phyloP scores from a whole-genome alignment of 1,140 invertebrate species.

The Scylla paramamosain region DNA sequence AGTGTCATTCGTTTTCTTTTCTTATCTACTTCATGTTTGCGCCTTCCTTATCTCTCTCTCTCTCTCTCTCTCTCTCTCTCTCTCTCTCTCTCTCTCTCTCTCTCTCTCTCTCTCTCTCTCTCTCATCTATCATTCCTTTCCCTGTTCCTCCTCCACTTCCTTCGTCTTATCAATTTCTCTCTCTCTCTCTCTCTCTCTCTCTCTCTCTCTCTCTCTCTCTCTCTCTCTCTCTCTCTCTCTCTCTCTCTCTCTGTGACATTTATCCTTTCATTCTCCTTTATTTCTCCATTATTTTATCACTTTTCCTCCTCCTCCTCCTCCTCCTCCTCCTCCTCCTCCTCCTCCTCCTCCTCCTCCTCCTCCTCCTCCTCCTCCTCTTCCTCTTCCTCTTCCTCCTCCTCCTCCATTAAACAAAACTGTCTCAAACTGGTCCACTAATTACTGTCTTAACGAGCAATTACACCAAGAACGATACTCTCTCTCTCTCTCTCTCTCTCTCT shows the following conservation, averaged over 20 bases:
- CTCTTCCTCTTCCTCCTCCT: background rate
- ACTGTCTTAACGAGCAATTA: background rate
- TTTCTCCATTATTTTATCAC: background rate
- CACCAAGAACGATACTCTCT: background rate
- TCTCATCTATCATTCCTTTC: too few relatives aligned
- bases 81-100: background rate
- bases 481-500: too few relatives aligned
- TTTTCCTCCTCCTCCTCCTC: background rate
- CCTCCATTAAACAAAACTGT: background rate
- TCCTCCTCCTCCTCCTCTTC: background rate
- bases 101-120: too few relatives aligned
- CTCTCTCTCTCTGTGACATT: background rate
- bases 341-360: constrained; percentile 16
- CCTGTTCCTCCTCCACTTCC: too few relatives aligned
- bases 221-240: background rate
- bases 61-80: constrained; percentile 20
- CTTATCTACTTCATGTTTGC: background rate
- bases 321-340: background rate
- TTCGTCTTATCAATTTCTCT: too few relatives aligned
- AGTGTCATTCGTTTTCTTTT: background rate
- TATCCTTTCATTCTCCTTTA: background rate
- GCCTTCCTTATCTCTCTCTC: background rate
- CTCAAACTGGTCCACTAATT: constrained; percentile 6
- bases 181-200: too few relatives aligned
- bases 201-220: too few relatives aligned